These are phyloP conservation scores for Urocynchramus pylzowi DNA, from an alignment of 2,113 vertebrate genomes.

Conservation along the genomic window DNA sequence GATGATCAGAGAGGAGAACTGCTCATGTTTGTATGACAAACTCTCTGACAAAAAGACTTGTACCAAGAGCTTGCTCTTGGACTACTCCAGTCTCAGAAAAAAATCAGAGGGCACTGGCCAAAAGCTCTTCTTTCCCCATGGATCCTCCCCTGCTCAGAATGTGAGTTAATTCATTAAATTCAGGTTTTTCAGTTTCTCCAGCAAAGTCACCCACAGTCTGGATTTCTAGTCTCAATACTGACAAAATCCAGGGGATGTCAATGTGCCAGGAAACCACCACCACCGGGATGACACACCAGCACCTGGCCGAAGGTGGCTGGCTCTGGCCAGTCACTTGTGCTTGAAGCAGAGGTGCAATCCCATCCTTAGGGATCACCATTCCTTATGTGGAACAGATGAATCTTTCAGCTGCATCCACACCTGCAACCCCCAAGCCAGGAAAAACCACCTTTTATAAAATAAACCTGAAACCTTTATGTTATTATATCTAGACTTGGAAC, in stretches of 20 bases:
- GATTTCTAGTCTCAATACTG: background rate
- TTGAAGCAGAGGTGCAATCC: background rate
- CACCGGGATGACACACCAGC: rapidly evolving
- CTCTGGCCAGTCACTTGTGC: background rate
- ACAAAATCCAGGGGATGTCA: background rate
- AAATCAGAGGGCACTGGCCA: background rate
- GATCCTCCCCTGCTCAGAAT: background rate
- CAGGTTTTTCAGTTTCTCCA: background rate
- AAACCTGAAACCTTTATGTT: background rate
- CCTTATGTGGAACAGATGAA: background rate
- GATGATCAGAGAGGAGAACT: background rate
- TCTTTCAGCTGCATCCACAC: background rate
- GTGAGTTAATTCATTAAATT: background rate
- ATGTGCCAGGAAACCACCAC: background rate
- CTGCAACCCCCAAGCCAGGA: background rate
- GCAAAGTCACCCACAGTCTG: background rate
- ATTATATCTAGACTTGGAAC: background rate
- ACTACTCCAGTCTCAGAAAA: background rate
- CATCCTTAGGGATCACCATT: background rate
- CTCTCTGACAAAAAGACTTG: background rate
- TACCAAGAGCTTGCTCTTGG: background rate
- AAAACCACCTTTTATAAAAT: background rate
- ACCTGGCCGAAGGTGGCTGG: background rate
- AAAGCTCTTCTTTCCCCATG: background rate
- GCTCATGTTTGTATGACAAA: background rate